Conservation (phyloP, 2,797 vertebrate genomes). For the Threskiornis aethiopicus region DNA sequence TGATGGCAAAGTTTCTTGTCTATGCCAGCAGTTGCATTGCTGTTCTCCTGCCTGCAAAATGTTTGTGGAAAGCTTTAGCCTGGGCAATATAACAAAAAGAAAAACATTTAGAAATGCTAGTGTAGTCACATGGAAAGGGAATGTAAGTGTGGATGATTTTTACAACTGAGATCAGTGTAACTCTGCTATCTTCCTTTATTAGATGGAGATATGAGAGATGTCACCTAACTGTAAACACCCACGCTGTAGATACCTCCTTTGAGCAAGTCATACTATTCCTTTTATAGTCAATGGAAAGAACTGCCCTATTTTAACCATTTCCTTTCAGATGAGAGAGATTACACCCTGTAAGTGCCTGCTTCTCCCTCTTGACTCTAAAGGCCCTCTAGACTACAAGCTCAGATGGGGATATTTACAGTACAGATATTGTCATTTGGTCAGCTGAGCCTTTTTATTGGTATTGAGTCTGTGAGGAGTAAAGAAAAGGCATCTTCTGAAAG, state of each 20-base stretch:
- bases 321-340: not conserved
- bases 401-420: not conserved
- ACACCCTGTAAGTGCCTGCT: not conserved
- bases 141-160: not conserved
- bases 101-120: not conserved
- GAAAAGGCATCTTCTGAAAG: not conserved
- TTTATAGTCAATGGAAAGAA: not conserved
- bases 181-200: not conserved
- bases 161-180: not conserved
- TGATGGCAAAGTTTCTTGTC: not conserved
- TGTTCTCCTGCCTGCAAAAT: not conserved
- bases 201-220: not conserved
- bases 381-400: not conserved
- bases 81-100: not conserved
- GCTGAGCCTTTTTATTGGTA: not conserved
- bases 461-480: not conserved
- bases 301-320: not conserved
- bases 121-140: not conserved
- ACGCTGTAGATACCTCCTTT: not conserved
- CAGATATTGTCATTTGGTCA: not conserved
- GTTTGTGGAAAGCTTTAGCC: not conserved
- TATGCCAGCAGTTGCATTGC: not conserved
- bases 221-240: not conserved
- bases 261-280: not conserved
- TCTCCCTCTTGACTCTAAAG: not conserved